These are phyloP conservation scores for Rutilus rutilus DNA, from an alignment of 2,113 vertebrate species.

Conservation along the genomic window DNA sequence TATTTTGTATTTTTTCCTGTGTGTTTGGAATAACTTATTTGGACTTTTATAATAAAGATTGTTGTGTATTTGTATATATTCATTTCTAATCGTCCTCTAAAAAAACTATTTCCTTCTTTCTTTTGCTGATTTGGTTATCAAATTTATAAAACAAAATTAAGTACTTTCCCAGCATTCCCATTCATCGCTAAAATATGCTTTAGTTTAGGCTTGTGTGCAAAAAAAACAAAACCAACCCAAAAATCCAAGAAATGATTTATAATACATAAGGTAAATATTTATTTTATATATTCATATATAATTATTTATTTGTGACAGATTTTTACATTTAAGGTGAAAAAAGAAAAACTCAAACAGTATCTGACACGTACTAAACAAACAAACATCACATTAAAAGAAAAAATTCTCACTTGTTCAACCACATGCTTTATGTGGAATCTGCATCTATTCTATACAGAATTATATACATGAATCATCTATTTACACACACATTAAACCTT, in stretches of 20 bases:
- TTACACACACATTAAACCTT: slow-evolving; percentile 48
- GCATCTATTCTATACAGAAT: slow-evolving; percentile 53
- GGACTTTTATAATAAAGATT: slow-evolving; percentile 94
- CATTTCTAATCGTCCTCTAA: not conserved
- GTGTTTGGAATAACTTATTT: slow-evolving; percentile 92
- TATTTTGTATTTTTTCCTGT: slow-evolving; percentile 78
- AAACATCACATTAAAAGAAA: slow-evolving; percentile 22
- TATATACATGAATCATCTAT: slow-evolving; percentile 54
- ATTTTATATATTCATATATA: slow-evolving; percentile 64
- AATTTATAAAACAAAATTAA: not conserved
- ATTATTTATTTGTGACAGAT: slow-evolving; percentile 37
- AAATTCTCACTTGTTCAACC: slow-evolving; percentile 47
- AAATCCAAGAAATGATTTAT: slow-evolving; percentile 51
- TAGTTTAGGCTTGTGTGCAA: not conserved
- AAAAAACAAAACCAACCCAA: not conserved
- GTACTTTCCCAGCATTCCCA: not conserved
- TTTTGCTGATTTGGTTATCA: not conserved
- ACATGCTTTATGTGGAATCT: slow-evolving; percentile 56
- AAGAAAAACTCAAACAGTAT: not conserved
- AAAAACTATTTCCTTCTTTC: not conserved
- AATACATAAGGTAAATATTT: slow-evolving; percentile 60
- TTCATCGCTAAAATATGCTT: not conserved
- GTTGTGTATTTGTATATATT: slow-evolving; percentile 85
- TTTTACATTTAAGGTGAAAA: slow-evolving; percentile 56
- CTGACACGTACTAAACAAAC: slow-evolving; percentile 40